A percentile compares a stretch with the other conserved stretches of the same genome.
These are phyloP conservation scores for Halisarca cf. caerulea DNA, from an alignment of 37 sponge, comb jelly and placozoan genomes.

Conservation along the genomic window DNA sequence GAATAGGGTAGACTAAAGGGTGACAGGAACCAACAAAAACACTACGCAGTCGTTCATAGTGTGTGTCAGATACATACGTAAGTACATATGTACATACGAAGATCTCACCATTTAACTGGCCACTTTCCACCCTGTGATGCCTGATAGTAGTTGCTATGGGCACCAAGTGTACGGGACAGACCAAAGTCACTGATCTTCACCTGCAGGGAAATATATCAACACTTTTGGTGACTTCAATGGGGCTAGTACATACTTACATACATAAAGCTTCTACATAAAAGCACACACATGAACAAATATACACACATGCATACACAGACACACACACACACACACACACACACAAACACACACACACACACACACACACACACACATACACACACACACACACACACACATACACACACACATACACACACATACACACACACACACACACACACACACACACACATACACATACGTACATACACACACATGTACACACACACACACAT, in stretches of 20 bases:
- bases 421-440: background rate
- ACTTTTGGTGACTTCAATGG: too few species aligned
- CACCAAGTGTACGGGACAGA: conserved; percentile 90
- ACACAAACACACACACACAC: too few species aligned
- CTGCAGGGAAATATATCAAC: background rate
- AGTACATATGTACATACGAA: background rate
- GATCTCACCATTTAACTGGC: conserved; percentile 94
- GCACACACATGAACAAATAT: too few species aligned
- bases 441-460: background rate
- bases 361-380: background rate
- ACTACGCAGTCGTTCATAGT: too few species aligned
- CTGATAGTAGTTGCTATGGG: conserved; percentile 93
- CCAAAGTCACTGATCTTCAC: conserved; percentile 99
- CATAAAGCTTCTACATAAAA: too few species aligned
- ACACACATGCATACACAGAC: background rate
- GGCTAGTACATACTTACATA: too few species aligned
- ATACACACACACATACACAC: background rate
- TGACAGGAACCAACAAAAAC: too few species aligned
- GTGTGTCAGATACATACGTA: background rate
- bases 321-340: background rate
- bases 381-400: background rate
- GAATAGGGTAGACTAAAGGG: background rate
- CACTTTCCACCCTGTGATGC: conserved; percentile 96
- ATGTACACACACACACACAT: background rate
- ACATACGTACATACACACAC: conserved; percentile 11